phyloP scores from a whole-genome alignment of 2,797 vertebrate genomes.

The Eleutherodactylus coqui region DNA sequence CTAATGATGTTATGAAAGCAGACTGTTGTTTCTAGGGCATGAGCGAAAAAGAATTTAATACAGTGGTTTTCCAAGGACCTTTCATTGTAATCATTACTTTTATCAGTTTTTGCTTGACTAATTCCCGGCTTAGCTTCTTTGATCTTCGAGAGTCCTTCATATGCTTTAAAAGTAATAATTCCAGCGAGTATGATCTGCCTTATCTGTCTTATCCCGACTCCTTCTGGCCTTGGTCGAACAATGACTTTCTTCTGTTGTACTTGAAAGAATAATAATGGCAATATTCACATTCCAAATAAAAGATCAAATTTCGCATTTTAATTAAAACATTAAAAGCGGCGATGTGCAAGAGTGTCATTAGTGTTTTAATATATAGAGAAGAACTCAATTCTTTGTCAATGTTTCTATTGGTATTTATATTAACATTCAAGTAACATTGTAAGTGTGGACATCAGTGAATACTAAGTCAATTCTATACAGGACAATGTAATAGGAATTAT shows the following conservation, averaged over 20 bases:
- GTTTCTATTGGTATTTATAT: too few relatives aligned
- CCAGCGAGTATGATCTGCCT: constrained; percentile 48
- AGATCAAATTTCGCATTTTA: constrained; percentile 58
- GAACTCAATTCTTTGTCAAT: too few relatives aligned
- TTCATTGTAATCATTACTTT: constrained; percentile 44
- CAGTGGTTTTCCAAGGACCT: constrained; percentile 33
- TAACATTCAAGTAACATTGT: too few relatives aligned
- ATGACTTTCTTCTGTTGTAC: constrained; percentile 46
- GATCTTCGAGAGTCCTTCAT: constrained; percentile 49
- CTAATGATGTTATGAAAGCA: constrained; percentile 27
- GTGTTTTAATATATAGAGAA: background rate
- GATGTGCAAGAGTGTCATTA: background rate
- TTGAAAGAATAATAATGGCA: constrained; percentile 47
- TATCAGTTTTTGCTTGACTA: constrained; percentile 56
- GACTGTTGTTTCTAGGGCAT: constrained; percentile 43
- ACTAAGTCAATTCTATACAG: background rate
- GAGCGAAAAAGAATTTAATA: constrained; percentile 48
- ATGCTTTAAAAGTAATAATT: constrained; percentile 54
- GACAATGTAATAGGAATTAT: background rate
- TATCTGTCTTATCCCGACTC: constrained; percentile 47
- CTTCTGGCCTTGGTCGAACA: constrained; percentile 46
- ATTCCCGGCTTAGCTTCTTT: constrained; percentile 49
- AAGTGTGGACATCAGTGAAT: too few relatives aligned
- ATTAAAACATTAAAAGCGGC: constrained; percentile 47
- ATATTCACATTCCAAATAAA: constrained; percentile 50